Base-by-base conservation (phyloP, 2,113 vertebrate species). In the cattle (Bos taurus) region DNA sequence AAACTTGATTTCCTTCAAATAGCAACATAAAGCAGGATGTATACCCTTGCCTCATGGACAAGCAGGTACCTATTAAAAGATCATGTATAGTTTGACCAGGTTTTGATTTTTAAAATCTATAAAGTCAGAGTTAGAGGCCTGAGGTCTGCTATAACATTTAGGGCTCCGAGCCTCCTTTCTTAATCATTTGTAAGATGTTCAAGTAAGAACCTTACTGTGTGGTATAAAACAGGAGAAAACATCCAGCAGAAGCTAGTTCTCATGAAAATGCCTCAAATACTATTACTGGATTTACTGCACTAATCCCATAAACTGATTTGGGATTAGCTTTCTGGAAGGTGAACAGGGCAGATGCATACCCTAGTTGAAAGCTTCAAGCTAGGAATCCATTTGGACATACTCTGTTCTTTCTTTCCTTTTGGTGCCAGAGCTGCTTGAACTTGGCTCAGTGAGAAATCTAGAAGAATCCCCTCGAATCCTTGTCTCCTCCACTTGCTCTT, bases 231-330 rank as follows among this genome's bases (percentile, higher is more conserved):
- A 74, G 67, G 25, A 87, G 26, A 67, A 95, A 96, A 92, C 7
- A 96, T n/a, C 56, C 21, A 52, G 43, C 23, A 87, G 36, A 90
- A 92, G 33, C n/a, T 60, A 94, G 71, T 91, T 96, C 92, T 97
- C 50, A 93, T 88, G 52, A 97, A 97, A 98, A 97, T 94, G 67
- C 36, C 82, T 97, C 82, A 93, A 96, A 96, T 86, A 95, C 77
- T 50, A 95, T 94, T 96, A 91, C 81, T 43, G 78, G 92, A 95
- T 97, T 96, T 85, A 90, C 62, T 57, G 19, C 54, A 81, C 88
- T 98, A 97, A 98, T 97, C 88, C 93, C 71, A 91, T 94, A 97
- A 98, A 96, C 94, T 96, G 92, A 96, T 95, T 92, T 97, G 43
- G 92, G 96, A 98, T 97, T 98, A 85, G 84, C 50, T 96, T 88